A percentile compares a stretch with the other conserved stretches of the same genome.
Conservation (phyloP, 2,113 vertebrate genomes). For the Stegostoma tigrinum region DNA sequence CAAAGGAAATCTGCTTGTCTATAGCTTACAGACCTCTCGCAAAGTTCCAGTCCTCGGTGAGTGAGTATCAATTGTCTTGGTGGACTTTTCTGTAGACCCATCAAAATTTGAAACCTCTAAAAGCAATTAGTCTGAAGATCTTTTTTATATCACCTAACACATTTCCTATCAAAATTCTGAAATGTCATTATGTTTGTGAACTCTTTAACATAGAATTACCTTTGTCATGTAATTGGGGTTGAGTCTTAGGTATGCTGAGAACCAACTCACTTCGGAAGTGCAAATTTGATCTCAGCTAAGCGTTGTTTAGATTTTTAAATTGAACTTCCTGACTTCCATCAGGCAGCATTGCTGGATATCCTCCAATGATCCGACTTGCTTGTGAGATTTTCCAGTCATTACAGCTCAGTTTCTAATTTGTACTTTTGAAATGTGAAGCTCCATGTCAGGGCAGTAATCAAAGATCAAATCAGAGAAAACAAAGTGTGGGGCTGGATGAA, state of each 20-base stretch:
- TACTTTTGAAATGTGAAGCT: neutral
- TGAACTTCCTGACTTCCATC: neutral
- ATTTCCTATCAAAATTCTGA: neutral
- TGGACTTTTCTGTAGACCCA: neutral
- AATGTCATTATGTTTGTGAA: neutral
- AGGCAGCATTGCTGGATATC: neutral
- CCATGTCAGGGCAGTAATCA: neutral
- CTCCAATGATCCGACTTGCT: neutral
- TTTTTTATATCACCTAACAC: neutral
- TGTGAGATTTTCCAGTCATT: neutral
- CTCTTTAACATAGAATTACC: neutral
- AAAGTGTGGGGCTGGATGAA: no score
- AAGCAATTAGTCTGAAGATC: neutral
- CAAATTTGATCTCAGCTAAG: neutral
- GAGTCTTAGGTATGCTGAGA: neutral
- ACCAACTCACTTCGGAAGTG: neutral
- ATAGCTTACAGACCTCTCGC: conserved; percentile 91
- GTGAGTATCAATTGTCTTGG: conserved; percentile 34
- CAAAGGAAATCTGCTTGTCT: conserved; percentile 92
- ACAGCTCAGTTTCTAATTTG: neutral
- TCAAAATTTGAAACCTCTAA: neutral
- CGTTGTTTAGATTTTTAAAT: neutral
- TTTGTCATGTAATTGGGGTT: neutral
- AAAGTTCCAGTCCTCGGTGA: conserved; percentile 91
- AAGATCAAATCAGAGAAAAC: no score